These are phyloP conservation scores for Lacerta agilis DNA, from an alignment of 2,797 vertebrate genomes.

Conservation along the genomic window DNA sequence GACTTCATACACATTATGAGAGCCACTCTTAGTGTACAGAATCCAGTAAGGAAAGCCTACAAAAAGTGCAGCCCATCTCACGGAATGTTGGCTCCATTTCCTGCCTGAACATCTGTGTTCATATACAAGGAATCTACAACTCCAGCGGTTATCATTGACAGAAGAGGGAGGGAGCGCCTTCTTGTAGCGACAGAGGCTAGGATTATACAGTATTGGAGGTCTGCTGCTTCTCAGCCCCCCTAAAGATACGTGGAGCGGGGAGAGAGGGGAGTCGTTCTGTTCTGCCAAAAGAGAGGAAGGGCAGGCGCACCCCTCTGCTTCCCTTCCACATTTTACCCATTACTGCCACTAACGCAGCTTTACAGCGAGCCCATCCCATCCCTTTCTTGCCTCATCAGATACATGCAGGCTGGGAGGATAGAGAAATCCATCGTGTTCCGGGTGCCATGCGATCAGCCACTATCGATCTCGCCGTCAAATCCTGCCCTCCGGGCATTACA, in stretches of 20 bases:
- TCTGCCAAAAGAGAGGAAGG: background rate
- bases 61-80: background rate
- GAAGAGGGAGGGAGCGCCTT: background rate
- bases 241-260: background rate
- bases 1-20: background rate
- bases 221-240: background rate
- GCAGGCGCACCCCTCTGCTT: background rate
- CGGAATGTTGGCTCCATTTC: background rate
- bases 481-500: background rate
- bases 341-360: background rate
- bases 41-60: background rate
- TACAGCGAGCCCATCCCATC: background rate
- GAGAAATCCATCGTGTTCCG: background rate
- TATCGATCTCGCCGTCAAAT: background rate
- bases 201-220: background rate
- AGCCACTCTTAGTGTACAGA: background rate
- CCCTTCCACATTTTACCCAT: background rate
- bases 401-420: background rate
- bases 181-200: background rate
- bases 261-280: background rate
- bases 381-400: background rate
- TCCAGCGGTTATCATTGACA: background rate
- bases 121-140: background rate
- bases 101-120: background rate
- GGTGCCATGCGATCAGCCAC: background rate